Evolutionary conservation across 2,888 invertebrate genomes (phyloP).

Genomic region (Drosophila fulvimacula): DNA sequence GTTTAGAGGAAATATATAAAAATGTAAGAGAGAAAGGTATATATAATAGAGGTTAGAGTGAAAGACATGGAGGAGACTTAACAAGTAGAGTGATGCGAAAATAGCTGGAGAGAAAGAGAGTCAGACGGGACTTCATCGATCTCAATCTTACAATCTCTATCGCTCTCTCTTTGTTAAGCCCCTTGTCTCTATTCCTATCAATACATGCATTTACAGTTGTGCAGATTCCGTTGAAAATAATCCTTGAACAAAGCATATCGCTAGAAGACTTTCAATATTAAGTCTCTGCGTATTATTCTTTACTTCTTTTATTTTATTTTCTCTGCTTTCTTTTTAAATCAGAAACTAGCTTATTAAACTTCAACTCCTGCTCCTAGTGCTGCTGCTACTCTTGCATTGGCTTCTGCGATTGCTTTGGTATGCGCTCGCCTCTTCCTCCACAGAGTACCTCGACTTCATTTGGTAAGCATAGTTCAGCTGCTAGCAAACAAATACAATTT

Average conservation of each 20-base stretch:
- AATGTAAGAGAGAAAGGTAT: no score
- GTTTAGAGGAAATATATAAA: no score
- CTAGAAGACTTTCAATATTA: neutral
- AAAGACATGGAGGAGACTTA: no score
- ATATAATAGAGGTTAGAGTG: no score
- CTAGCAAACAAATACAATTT: constrained; percentile 52
- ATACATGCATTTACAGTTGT: no score
- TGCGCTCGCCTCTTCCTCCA: neutral
- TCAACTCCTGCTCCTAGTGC: constrained; percentile 6
- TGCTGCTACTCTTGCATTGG: constrained; percentile 12
- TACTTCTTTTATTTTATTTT: neutral
- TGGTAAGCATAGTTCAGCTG: constrained; percentile 5
- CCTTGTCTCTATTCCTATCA: no score
- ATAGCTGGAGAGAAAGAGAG: neutral
- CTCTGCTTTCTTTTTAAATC: neutral
- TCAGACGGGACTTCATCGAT: no score
- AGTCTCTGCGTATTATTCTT: neutral
- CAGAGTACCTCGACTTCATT: constrained; percentile 24
- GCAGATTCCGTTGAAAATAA: neutral
- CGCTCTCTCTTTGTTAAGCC: no score
- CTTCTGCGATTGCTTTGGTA: neutral
- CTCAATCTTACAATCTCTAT: no score
- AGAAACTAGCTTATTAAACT: constrained; percentile 5
- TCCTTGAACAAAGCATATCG: neutral
- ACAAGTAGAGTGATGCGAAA: no score